A percentile compares a stretch with the other conserved stretches of the same genome.
Conservation (phyloP, 2,888 invertebrate species). For the Rotaria macrura region DNA sequence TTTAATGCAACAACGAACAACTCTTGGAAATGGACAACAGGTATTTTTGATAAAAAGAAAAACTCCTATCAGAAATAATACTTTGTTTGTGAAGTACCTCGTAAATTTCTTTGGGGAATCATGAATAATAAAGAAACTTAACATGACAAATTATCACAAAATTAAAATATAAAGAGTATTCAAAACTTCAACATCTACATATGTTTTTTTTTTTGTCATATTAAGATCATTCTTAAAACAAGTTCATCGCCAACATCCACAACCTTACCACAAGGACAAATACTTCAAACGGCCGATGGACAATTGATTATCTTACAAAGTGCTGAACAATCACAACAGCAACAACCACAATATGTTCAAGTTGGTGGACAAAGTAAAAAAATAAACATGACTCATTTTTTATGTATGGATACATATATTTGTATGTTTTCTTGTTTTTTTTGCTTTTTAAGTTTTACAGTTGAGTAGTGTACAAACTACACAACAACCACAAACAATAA, state of each 20-base stretch:
- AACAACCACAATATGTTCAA: slow-evolving; percentile 18
- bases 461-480: neutral
- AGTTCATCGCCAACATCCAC: neutral
- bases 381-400: no score
- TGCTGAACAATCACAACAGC: slow-evolving; percentile 24
- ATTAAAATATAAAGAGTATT: no score
- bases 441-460: neutral
- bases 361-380: neutral
- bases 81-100: neutral
- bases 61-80: neutral
- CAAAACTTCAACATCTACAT: neutral
- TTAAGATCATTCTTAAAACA: slow-evolving; percentile 11
- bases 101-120: no score
- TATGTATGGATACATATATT: no score
- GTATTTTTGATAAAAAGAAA: neutral
- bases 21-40: neutral
- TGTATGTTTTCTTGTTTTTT: no score
- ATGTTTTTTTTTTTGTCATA: neutral
- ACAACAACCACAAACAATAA: slow-evolving; percentile 14
- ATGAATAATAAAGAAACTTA: no score
- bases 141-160: no score
- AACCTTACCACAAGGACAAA: slow-evolving; percentile 27
- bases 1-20: slow-evolving; percentile 11
- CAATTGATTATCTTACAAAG: slow-evolving; percentile 32
- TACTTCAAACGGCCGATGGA: slow-evolving; percentile 29